A percentile compares a stretch with the other conserved stretches of the same genome.
phyloP scores from a whole-genome alignment of 2,113 vertebrate genomes.

The Delphinus delphis region DNA sequence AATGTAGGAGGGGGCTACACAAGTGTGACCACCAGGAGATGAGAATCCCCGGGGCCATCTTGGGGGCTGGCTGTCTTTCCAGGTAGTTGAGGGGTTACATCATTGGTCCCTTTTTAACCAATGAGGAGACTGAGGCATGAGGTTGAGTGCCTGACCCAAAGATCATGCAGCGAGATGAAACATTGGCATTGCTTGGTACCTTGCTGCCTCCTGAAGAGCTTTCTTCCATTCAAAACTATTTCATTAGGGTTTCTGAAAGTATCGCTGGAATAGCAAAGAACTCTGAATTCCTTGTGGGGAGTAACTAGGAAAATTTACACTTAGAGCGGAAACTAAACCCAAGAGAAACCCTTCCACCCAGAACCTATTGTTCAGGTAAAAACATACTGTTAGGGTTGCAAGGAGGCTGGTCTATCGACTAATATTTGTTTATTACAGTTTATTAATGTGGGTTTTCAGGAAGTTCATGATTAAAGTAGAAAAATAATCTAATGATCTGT shows the following conservation, averaged over 20 bases:
- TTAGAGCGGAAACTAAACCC: neutral
- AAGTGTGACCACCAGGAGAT: neutral
- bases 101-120: neutral
- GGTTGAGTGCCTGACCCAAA: neutral
- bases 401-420: neutral
- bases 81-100: neutral
- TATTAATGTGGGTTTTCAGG: neutral
- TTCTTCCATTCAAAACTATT: neutral
- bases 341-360: neutral
- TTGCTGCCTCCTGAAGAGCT: neutral
- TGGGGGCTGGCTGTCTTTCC: neutral
- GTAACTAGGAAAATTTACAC: neutral
- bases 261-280: neutral
- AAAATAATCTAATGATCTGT: neutral
- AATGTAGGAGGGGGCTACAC: neutral
- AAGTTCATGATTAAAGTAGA: neutral
- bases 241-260: neutral
- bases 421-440: neutral
- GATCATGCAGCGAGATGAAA: neutral
- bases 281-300: neutral
- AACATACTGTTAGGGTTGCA: neutral
- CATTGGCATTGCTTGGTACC: accelerated
- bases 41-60: neutral
- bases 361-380: neutral
- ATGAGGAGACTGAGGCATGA: neutral